Conservation (phyloP, 2,888 invertebrate species). For the Cheilosia vernalis region DNA sequence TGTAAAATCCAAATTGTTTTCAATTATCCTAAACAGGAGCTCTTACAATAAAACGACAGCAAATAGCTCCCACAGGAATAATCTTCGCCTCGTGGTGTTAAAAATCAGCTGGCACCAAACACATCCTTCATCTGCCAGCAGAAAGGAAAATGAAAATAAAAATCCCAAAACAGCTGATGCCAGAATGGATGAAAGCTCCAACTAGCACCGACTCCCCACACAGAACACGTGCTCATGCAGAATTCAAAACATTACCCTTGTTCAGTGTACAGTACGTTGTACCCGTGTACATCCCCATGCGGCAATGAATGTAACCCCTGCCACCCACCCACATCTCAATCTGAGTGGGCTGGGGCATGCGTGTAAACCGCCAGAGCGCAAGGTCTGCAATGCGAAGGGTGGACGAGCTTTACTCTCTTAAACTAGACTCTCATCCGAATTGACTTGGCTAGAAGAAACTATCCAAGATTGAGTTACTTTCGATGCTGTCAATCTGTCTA, state of each 20-base stretch:
- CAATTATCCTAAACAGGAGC: constrained; percentile 61
- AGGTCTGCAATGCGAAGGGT: constrained; percentile 17
- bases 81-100: constrained; percentile 53
- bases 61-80: constrained; percentile 54
- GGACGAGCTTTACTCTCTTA: constrained; percentile 38
- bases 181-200: background rate
- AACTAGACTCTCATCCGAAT: background rate
- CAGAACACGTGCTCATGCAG: constrained; percentile 70
- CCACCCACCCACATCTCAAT: too few species aligned
- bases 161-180: constrained; percentile 58
- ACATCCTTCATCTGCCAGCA: constrained; percentile 37
- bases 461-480: constrained; percentile 11
- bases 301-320: constrained; percentile 48
- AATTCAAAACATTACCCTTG: constrained; percentile 64
- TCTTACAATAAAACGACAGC: constrained; percentile 61
- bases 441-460: constrained; percentile 12
- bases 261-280: background rate
- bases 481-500: constrained; percentile 10
- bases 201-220: constrained; percentile 10
- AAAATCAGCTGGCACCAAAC: constrained; percentile 66
- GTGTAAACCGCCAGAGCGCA: constrained; percentile 5
- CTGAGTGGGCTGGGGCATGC: constrained; percentile 38
- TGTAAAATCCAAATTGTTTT: constrained; percentile 65
- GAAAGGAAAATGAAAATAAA: background rate
- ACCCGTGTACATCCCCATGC: constrained; percentile 29